Evolutionary conservation across 2,888 invertebrate species (phyloP).

Genomic region (Caenorhabditis sp.): DNA sequence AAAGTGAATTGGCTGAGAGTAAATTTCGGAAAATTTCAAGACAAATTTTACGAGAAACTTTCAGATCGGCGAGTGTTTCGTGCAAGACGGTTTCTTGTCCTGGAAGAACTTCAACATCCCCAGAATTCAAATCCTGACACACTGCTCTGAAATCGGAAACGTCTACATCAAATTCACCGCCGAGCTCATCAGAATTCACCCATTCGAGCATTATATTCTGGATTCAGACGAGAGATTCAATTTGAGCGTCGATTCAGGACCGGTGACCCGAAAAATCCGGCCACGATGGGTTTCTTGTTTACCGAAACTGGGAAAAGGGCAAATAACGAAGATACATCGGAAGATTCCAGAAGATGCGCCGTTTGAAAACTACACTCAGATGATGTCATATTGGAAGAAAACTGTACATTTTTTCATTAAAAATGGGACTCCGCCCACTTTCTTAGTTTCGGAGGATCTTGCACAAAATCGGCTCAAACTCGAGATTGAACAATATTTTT

Average conservation of each 20-base stretch:
- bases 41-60: no score
- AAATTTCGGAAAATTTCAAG: neutral
- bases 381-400: constrained; percentile 59
- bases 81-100: constrained; percentile 54
- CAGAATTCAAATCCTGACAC: constrained; percentile 28
- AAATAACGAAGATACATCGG: constrained; percentile 42
- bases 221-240: constrained; percentile 49
- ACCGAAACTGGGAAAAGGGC: constrained; percentile 59
- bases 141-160: constrained; percentile 27
- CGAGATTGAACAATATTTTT: no score
- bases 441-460: no score
- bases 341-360: constrained; percentile 50
- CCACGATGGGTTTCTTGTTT: constrained; percentile 57
- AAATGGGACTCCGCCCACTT: no score
- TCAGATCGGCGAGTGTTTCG: constrained; percentile 51
- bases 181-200: constrained; percentile 42
- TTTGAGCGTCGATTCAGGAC: constrained; percentile 11
- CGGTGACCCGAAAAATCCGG: constrained; percentile 31
- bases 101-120: constrained; percentile 54
- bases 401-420: no score
- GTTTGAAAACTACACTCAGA: constrained; percentile 49
- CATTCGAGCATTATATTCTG: constrained; percentile 55
- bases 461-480: no score
- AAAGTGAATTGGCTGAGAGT: constrained; percentile 45
- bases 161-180: constrained; percentile 40